Conservation (phyloP, 2,888 invertebrate species). For the Ornithoptera priamus region DNA sequence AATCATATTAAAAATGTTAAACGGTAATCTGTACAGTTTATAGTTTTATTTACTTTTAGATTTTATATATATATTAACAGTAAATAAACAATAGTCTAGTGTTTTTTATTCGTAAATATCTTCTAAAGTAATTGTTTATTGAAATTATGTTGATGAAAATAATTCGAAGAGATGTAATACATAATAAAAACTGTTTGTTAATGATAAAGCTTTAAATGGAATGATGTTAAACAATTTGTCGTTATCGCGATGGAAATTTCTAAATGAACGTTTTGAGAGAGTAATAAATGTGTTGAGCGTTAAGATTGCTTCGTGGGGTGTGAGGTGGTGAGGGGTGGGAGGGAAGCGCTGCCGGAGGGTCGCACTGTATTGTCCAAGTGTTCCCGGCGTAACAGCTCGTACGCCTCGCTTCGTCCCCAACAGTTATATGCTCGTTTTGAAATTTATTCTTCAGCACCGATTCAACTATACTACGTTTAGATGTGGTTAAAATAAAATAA, state of each 20-base stretch:
- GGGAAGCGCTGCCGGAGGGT: slow-evolving; percentile 42
- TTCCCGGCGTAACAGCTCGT: slow-evolving; percentile 64
- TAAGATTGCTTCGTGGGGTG: slow-evolving; percentile 45
- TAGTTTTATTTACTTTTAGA: too few relatives aligned
- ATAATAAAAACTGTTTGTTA: not conserved
- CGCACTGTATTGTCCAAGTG: slow-evolving; percentile 58
- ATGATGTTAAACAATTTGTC: slow-evolving; percentile 27
- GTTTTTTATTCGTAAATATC: too few relatives aligned
- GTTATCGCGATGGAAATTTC: slow-evolving; percentile 23
- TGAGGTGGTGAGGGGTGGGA: not conserved
- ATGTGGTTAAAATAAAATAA: not conserved
- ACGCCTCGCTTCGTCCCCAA: slow-evolving; percentile 55
- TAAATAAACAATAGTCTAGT: too few relatives aligned
- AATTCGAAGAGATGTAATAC: too few relatives aligned
- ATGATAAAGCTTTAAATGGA: not conserved
- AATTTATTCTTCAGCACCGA: slow-evolving; percentile 34
- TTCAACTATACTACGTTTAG: not conserved
- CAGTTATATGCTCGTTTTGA: slow-evolving; percentile 40
- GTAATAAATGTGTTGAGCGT: slow-evolving; percentile 52
- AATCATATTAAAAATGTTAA: too few relatives aligned
- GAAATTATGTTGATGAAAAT: too few relatives aligned
- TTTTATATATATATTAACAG: too few relatives aligned
- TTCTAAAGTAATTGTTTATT: too few relatives aligned
- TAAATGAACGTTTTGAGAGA: slow-evolving; percentile 45
- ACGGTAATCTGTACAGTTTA: too few relatives aligned